Conservation (phyloP, 2,797 vertebrate species). For the Peromyscus attwateri region DNA sequence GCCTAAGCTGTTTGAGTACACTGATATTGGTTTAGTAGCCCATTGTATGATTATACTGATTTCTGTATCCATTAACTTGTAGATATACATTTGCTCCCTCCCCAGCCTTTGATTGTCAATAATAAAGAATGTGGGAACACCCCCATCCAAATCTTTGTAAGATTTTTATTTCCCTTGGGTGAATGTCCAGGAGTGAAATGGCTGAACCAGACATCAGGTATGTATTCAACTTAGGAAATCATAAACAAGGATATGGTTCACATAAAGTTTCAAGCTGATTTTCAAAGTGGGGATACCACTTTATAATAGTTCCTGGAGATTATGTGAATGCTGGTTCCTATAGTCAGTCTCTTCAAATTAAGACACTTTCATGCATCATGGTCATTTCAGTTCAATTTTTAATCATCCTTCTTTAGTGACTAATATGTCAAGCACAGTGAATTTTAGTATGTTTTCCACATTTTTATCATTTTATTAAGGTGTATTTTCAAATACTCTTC, state of each 20-base stretch:
- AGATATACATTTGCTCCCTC: neutral
- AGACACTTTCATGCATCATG: neutral
- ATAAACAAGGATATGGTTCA: neutral
- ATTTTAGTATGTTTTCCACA: neutral
- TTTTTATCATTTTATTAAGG: conserved; percentile 1
- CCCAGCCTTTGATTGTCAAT: neutral
- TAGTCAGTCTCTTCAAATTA: neutral
- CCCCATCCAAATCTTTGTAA: neutral
- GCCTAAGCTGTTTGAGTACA: neutral
- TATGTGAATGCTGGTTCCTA: neutral
- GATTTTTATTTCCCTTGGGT: neutral
- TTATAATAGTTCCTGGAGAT: neutral
- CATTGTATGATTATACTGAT: neutral
- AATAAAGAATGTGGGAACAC: neutral
- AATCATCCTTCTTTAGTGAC: neutral
- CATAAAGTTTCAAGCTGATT: neutral
- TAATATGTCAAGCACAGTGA: neutral
- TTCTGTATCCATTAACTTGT: neutral
- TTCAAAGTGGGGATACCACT: neutral
- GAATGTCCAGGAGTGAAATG: neutral
- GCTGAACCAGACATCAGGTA: neutral
- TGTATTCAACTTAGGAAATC: neutral
- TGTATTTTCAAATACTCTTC: neutral
- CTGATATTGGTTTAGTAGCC: neutral
- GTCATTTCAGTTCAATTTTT: neutral